Percentiles rank a stretch among this genome's conserved stretches.
Evolutionary conservation across 2,888 invertebrate species (phyloP).

Genomic region (Branchinecta sandiegonensis): DNA sequence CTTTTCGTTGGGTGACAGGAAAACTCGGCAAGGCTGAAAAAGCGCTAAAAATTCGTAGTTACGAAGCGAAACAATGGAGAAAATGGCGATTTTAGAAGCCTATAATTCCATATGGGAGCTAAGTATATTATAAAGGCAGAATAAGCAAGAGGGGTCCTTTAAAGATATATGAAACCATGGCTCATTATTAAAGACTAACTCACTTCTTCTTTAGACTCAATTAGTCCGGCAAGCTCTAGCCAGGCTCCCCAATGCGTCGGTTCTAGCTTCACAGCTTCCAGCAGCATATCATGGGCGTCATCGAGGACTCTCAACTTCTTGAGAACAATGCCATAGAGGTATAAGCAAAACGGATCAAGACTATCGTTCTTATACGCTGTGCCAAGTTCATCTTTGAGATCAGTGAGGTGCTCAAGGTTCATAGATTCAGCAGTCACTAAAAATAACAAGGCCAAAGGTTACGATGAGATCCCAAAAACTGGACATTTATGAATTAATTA

Average conservation of each 20-base stretch:
- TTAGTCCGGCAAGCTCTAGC: slow-evolving; percentile 72
- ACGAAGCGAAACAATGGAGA: too few relatives aligned
- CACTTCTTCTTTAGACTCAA: slow-evolving; percentile 62
- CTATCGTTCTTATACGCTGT: slow-evolving; percentile 29
- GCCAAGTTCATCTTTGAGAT: slow-evolving; percentile 41
- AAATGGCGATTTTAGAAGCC: too few relatives aligned
- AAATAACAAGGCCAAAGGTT: background rate
- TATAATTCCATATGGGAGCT: too few relatives aligned
- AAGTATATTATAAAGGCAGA: too few relatives aligned
- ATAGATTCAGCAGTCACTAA: slow-evolving; percentile 16
- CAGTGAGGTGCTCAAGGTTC: slow-evolving; percentile 43
- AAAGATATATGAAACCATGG: too few relatives aligned
- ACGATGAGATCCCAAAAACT: background rate
- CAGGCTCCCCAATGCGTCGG: slow-evolving; percentile 92
- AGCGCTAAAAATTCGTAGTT: too few relatives aligned
- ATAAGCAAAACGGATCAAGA: slow-evolving; percentile 72
- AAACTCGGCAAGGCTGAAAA: too few relatives aligned
- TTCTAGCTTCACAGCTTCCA: slow-evolving; percentile 57
- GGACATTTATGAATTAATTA: background rate
- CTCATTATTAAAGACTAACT: slow-evolving; percentile 20
- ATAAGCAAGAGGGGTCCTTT: too few relatives aligned
- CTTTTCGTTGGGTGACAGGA: too few relatives aligned
- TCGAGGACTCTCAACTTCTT: slow-evolving; percentile 66
- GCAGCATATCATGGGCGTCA: slow-evolving; percentile 61
- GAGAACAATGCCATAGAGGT: slow-evolving; percentile 77